Base-by-base conservation (phyloP, 2,888 invertebrate genomes). In the Phania funesta region DNA sequence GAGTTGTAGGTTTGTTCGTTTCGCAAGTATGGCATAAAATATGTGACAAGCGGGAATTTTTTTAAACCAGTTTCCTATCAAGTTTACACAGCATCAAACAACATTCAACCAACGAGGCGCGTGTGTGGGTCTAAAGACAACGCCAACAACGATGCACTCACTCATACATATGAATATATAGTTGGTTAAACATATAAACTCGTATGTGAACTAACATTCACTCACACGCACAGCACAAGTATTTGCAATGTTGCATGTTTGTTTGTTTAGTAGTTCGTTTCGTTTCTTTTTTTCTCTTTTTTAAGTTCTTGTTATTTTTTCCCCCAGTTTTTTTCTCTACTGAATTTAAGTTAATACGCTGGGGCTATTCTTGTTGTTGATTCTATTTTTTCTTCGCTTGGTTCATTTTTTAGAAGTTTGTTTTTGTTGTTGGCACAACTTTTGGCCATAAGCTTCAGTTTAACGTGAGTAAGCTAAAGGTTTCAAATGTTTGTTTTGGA, bases 31-130 rank as follows among this genome's bases (percentile, higher is more conserved):
- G 73, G 65, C 80, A 80, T 64, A 75, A 71, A 80, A 60, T 67
- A 76, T 80, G 76, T 76, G 80, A 80, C 76, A 76, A 71, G 80
- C 71, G 65, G 76, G 80, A 80, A 76, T 76, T 76, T 76, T n/a
- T 76, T 60, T 67, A 80, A 80, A 76, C 80, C 76, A 71, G 76
- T 80, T 80, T 80, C 60, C 71, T 76, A 76, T 71, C 65, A 79
- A 79, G 65, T 73, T 73, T 73, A 73, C n/a, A 41, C 71, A 79
- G 71, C 65, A 71, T 65, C 71, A 71, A 58, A 38, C 2, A 38
- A 44, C 9, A 24, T 13, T 35, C 24, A 8, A 3, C 44, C 9
- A 46, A 22, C 52, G 22, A 46, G 64, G 56, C 54, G 56, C 54
- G 44, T 56, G 65, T 44, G 78, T 50, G 78, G 78, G 71, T 50